phyloP scores from a whole-genome alignment of 2,797 vertebrate genomes.

The Neosilurus mollespiculum region DNA sequence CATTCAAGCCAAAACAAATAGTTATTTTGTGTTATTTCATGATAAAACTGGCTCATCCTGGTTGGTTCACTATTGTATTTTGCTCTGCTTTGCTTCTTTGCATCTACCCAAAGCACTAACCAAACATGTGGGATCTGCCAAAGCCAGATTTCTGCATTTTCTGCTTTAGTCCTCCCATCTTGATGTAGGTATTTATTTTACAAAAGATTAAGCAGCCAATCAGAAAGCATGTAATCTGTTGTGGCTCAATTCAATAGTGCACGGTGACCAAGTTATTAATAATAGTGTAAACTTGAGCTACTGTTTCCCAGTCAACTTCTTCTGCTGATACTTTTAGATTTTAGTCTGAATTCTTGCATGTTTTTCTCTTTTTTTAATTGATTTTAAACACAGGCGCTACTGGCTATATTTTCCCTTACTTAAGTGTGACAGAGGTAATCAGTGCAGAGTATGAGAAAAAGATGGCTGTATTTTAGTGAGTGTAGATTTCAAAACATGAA shows the following conservation, averaged over 20 bases:
- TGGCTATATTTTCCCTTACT: neutral
- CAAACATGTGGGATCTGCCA: conserved; percentile 29
- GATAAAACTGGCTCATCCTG: conserved; percentile 64
- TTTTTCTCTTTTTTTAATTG: neutral
- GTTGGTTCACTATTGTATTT: conserved; percentile 64
- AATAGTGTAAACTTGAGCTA: conserved; percentile 36
- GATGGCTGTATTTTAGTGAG: neutral
- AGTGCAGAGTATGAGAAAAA: no score
- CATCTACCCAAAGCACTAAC: conserved; percentile 59
- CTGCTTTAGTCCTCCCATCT: neutral
- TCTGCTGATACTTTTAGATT: neutral
- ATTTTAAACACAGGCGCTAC: neutral
- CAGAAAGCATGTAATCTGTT: conserved; percentile 32
- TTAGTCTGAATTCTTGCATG: neutral
- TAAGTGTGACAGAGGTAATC: neutral
- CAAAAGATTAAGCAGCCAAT: conserved; percentile 16
- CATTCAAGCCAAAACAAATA: conserved; percentile 70
- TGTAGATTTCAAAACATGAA: neutral
- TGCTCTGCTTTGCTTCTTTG: conserved; percentile 60
- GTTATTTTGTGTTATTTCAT: conserved; percentile 67
- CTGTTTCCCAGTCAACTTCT: conserved; percentile 23
- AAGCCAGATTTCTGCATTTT: conserved; percentile 18
- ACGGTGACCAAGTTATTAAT: conserved; percentile 21
- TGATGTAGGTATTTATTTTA: conserved; percentile 10
- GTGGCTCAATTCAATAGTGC: conserved; percentile 19